A percentile compares a stretch with the other conserved stretches of the same genome.
These are phyloP conservation scores for Chrosomus eos DNA, from an alignment of 2,797 vertebrate genomes.

Conservation along the genomic window DNA sequence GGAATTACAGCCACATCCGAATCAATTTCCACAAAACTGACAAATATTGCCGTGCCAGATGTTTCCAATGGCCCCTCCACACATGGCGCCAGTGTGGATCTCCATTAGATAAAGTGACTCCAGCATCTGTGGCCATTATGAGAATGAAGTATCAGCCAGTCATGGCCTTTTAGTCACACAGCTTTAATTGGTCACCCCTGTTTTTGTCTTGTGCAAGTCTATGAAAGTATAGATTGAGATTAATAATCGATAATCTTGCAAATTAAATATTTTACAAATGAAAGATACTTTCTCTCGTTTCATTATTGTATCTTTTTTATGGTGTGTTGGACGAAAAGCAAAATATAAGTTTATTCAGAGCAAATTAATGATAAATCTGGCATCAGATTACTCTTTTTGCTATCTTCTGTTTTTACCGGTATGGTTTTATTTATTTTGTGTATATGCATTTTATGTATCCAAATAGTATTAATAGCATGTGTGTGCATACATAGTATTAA, in stretches of 20 bases:
- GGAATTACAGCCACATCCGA: slow-evolving; percentile 30
- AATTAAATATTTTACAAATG: neutral
- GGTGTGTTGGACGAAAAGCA: neutral
- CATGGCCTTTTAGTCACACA: slow-evolving; percentile 71
- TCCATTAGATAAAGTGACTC: slow-evolving; percentile 66
- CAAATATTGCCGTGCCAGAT: slow-evolving; percentile 49
- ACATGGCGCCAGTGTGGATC: slow-evolving; percentile 61
- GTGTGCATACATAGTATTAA: too few species aligned
- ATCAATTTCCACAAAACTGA: slow-evolving; percentile 51
- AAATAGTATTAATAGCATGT: too few species aligned
- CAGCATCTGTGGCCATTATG: slow-evolving; percentile 73
- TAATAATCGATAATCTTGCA: neutral
- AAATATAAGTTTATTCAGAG: neutral
- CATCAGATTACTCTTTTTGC: neutral
- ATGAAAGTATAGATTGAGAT: slow-evolving; percentile 28
- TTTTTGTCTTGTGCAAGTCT: slow-evolving; percentile 39
- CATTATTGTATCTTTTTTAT: neutral
- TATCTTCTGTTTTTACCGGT: too few species aligned
- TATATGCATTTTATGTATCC: too few species aligned
- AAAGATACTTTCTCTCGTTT: neutral
- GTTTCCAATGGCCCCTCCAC: slow-evolving; percentile 58
- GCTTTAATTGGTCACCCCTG: slow-evolving; percentile 71
- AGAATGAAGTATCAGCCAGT: slow-evolving; percentile 70
- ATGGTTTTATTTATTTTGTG: too few species aligned
- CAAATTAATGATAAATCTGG: neutral